Evolutionary conservation across 37 sponge, comb jelly and placozoan genomes (phyloP).

Genomic region (Amphimedon queenslandica): DNA sequence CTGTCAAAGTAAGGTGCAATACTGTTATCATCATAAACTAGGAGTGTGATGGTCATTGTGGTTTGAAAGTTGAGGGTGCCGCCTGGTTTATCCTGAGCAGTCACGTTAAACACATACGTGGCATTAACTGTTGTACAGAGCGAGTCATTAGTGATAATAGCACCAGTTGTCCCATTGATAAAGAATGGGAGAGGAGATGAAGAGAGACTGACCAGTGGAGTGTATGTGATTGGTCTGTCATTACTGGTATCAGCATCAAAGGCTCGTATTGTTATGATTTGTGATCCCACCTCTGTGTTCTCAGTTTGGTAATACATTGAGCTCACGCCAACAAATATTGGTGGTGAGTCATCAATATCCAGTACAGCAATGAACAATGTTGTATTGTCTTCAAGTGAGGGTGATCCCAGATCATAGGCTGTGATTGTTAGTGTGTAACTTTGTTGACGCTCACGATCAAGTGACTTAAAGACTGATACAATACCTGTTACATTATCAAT

Average conservation of each 20-base stretch:
- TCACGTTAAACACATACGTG: constrained; percentile 11
- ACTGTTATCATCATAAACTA: constrained; percentile 53
- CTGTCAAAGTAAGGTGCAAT: constrained; percentile 41
- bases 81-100: constrained; percentile 41
- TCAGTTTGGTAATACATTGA: constrained; percentile 11
- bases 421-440: constrained; percentile 46
- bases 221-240: constrained; percentile 3
- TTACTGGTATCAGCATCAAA: constrained; percentile 25
- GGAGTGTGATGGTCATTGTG: constrained; percentile 23
- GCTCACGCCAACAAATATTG: constrained; percentile 20
- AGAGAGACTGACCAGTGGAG: background rate
- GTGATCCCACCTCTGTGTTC: constrained; percentile 12
- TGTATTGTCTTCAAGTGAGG: constrained; percentile 28
- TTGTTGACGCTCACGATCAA: constrained; percentile 36
- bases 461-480: constrained; percentile 2
- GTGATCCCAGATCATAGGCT: constrained; percentile 51
- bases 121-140: constrained; percentile 8
- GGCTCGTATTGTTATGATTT: constrained; percentile 28
- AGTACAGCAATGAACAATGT: constrained; percentile 31
- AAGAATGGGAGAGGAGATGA: constrained; percentile 3
- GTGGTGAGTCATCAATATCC: constrained; percentile 73
- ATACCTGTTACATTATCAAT: constrained; percentile 28
- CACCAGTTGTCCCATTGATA: constrained; percentile 40
- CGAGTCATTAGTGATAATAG: constrained; percentile 1
- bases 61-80: constrained; percentile 4